These are phyloP conservation scores for Rhabdomys pumilio DNA, from an alignment of 2,797 vertebrate species.

Conservation along the genomic window DNA sequence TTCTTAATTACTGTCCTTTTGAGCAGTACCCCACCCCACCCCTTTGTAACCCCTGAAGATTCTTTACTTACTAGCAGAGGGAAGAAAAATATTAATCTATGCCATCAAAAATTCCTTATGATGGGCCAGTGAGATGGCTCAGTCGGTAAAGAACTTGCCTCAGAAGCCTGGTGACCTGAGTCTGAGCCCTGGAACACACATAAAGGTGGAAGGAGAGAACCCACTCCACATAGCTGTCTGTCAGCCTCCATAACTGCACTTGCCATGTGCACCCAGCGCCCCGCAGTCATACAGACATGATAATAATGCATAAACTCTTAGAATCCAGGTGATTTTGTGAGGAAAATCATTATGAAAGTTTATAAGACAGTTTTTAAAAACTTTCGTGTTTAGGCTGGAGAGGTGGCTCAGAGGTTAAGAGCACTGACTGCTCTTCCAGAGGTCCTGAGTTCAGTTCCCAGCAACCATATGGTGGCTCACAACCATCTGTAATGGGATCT, in stretches of 20 bases:
- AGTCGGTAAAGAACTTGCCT: background rate
- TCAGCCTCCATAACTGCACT: background rate
- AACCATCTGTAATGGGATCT: background rate
- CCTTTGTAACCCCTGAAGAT: background rate
- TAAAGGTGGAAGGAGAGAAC: background rate
- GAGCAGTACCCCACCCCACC: background rate
- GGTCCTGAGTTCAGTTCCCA: background rate
- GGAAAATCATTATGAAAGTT: slow-evolving; percentile 24
- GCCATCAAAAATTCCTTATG: slow-evolving; percentile 10
- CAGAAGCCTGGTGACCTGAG: background rate
- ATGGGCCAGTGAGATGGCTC: background rate
- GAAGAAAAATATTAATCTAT: slow-evolving; percentile 45
- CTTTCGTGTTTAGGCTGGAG: background rate
- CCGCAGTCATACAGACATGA: background rate
- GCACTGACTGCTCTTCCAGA: background rate
- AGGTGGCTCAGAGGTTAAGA: background rate
- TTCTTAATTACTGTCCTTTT: background rate
- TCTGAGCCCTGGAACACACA: background rate
- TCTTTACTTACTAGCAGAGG: slow-evolving; percentile 19
- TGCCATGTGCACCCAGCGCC: no score
- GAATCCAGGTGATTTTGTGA: background rate
- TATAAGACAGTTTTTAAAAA: background rate
- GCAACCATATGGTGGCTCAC: background rate
- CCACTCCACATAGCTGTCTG: background rate
- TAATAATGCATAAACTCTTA: background rate